Evolutionary conservation across 2,113 vertebrate genomes (phyloP), one percentile per base, ranked within the genome.

Genomic region (Alces alces): DNA sequence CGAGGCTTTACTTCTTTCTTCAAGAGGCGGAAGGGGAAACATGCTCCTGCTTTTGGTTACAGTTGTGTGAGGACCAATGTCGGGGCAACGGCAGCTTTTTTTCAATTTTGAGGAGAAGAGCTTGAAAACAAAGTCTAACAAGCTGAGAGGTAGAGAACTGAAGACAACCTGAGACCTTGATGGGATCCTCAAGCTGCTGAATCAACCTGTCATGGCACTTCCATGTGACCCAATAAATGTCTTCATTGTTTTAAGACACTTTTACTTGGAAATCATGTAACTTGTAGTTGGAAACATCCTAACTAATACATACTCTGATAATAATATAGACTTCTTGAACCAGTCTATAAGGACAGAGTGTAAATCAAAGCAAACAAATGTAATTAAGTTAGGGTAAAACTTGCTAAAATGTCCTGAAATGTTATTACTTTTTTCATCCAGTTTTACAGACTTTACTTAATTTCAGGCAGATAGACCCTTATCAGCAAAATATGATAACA

Each of bases 371-470:
- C 12, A 57, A 91, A 64, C 33, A 79, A 58, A 70, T 54, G 50
- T 30, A 61, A 54, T 27, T n/a, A 55, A 39, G 17, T 52, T 15
- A 27, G 23, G 3, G 17, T 21, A 14, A 25, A 83, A 66, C 39
- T 47, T 87, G 73, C 39, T 55, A 8, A 85, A 90, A 86, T 87
- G 16, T 66, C 54, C 52, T 64, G 70, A 93, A 79, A 64, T 33
- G 82, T 82, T 45, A 58, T 33, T 64, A 58, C 90, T 85, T 87
- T 94, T 80, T 86, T 55, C 33, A 89, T n/a, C 28, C 86, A 86
- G 89, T n/a, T 94, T 93, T 57, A 83, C 10, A 88, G 54, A 83
- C 30, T 73, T 93, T 88, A 54, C 85, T 87, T 92, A 86, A 94
- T 96, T 93, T 96, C 21, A 96, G 33, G 73, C 57, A 93, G 21